Conservation (phyloP, 2,113 vertebrate species). For the Orcinus orca region DNA sequence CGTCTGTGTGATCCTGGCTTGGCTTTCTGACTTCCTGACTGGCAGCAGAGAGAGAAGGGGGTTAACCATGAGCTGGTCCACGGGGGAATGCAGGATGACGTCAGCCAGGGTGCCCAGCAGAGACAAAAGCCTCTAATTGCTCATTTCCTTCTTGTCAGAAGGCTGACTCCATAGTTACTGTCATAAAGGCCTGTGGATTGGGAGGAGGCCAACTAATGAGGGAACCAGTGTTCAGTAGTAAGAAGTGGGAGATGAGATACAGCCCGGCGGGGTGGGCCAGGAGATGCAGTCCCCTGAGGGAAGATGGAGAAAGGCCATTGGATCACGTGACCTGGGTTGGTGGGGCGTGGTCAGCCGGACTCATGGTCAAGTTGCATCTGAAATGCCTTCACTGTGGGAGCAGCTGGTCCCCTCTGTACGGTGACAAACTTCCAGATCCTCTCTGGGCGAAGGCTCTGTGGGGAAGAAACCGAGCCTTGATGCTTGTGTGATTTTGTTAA, state of each 20-base stretch:
- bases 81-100: conserved; percentile 36
- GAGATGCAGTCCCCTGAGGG: neutral
- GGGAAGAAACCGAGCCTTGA: neutral
- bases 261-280: neutral
- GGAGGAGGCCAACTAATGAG: conserved; percentile 40
- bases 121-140: conserved; percentile 66
- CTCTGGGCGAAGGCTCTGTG: neutral
- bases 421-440: neutral
- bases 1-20: neutral
- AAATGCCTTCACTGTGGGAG: neutral
- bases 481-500: neutral
- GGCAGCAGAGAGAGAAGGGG: neutral
- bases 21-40: conserved; percentile 44
- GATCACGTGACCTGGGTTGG: neutral
- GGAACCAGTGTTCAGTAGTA: conserved; percentile 29
- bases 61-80: neutral
- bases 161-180: conserved; percentile 60
- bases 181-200: conserved; percentile 40
- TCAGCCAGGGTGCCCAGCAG: conserved; percentile 57
- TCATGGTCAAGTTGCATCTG: neutral
- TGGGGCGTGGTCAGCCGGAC: neutral
- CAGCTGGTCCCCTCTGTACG: neutral
- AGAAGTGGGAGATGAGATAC: neutral
- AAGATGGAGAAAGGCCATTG: neutral
- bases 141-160: conserved; percentile 68